Percentiles rank a stretch among this genome's conserved stretches.
Evolutionary conservation across 1,140 invertebrate species (phyloP).

Genomic region (Rhynchophorus ferrugineus): DNA sequence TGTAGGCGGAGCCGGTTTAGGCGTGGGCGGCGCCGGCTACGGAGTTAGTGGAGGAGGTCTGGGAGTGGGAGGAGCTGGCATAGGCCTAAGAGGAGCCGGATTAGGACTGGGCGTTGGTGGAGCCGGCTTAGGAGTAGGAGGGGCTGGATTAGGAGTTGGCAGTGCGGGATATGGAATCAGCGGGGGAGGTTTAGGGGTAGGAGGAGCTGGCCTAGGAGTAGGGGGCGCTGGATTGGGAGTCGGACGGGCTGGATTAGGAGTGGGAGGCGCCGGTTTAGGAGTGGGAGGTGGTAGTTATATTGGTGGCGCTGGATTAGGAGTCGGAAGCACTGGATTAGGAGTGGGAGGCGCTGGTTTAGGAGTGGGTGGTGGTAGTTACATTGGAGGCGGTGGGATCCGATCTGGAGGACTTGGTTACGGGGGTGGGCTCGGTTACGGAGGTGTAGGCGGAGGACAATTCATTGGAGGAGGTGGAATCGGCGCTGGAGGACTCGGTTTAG

Average conservation of each 20-base stretch:
- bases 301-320: too few relatives aligned
- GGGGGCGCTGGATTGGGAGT: conserved; percentile 29
- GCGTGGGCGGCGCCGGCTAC: too few relatives aligned
- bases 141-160: conserved; percentile 19
- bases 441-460: conserved; percentile 21
- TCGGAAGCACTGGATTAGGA: too few relatives aligned
- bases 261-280: conserved; percentile 18
- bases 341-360: too few relatives aligned
- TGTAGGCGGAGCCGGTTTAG: too few relatives aligned
- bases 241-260: conserved; percentile 22
- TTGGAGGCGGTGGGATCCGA: conserved; percentile 21
- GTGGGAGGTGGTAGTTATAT: too few relatives aligned
- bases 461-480: conserved; percentile 36
- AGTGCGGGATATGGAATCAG: too few relatives aligned
- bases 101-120: background rate
- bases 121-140: conserved; percentile 10
- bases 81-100: too few relatives aligned
- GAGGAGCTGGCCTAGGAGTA: conserved; percentile 30
- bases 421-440: conserved; percentile 2
- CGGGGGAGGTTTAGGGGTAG: too few relatives aligned
- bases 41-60: too few relatives aligned
- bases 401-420: background rate
- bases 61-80: too few relatives aligned
- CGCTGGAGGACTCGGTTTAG: conserved; percentile 39
- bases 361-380: conserved; percentile 1